These are phyloP conservation scores for Brachyopa scutellaris DNA, from an alignment of 2,888 invertebrate genomes.

Conservation along the genomic window DNA sequence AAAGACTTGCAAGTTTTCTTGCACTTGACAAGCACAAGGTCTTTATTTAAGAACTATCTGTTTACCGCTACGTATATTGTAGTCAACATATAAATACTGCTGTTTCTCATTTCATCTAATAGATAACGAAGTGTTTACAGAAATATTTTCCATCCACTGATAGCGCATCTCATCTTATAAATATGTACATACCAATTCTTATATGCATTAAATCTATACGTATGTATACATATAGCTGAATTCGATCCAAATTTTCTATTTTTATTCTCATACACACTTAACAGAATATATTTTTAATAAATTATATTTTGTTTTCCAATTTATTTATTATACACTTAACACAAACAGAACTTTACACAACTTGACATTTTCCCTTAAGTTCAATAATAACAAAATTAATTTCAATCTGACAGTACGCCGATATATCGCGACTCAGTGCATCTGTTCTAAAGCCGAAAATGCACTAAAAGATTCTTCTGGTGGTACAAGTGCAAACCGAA, in stretches of 20 bases:
- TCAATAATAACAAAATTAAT: constrained; percentile 12
- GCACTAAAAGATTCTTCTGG: constrained; percentile 54
- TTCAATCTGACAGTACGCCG: background rate
- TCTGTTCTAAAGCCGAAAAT: constrained; percentile 54
- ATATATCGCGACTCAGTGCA: constrained; percentile 31
- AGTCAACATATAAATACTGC: too few species aligned
- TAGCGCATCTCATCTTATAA: background rate
- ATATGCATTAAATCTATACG: background rate
- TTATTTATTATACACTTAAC: background rate
- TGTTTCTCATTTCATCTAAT: constrained; percentile 12
- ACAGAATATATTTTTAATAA: background rate
- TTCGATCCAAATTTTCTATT: too few species aligned
- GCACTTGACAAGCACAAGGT: too few species aligned
- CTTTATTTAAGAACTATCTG: too few species aligned
- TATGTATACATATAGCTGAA: too few species aligned
- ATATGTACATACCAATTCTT: constrained; percentile 1
- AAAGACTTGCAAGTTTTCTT: too few species aligned
- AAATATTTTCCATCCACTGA: constrained; percentile 23
- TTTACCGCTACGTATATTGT: too few species aligned
- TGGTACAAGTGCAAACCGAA: constrained; percentile 42
- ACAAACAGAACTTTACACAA: background rate
- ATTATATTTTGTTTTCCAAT: too few species aligned
- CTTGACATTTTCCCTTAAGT: constrained; percentile 1
- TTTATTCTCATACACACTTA: background rate
- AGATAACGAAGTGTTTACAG: constrained; percentile 20